A percentile compares a stretch with the other conserved stretches of the same genome.
phyloP scores from a whole-genome alignment of 2,113 vertebrate genomes.

The Protobothrops flavoviridis region DNA sequence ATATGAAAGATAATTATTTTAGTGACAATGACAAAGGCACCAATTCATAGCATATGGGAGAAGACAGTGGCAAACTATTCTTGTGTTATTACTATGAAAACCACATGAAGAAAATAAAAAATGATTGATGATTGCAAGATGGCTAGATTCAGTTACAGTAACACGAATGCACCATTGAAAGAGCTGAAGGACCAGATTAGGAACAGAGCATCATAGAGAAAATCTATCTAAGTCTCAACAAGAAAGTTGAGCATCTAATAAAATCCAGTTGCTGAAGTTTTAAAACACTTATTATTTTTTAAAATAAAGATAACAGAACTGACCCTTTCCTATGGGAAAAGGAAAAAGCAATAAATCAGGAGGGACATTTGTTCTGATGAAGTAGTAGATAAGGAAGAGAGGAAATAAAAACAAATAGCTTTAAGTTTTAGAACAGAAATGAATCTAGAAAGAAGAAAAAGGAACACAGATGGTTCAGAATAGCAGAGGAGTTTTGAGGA shows the following conservation, averaged over 20 bases:
- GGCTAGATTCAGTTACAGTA: neutral
- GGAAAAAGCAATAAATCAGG: neutral
- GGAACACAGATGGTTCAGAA: neutral
- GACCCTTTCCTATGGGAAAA: neutral
- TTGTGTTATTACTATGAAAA: neutral
- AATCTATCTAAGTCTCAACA: neutral
- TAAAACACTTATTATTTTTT: neutral
- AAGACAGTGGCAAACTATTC: neutral
- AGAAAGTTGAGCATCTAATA: neutral
- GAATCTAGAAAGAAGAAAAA: neutral
- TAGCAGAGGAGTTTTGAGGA: neutral
- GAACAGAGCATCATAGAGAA: neutral
- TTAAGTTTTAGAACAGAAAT: neutral
- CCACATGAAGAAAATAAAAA: neutral
- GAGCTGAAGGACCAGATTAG: neutral
- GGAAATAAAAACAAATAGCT: neutral
- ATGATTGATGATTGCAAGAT: neutral
- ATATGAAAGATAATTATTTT: neutral
- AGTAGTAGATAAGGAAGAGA: neutral
- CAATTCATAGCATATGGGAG: neutral
- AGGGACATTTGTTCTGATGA: neutral
- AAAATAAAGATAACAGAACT: neutral
- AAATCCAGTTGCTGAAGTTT: neutral
- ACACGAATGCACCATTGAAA: neutral
- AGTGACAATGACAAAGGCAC: neutral